A percentile compares a stretch with the other conserved stretches of the same genome.
Conservation (phyloP, 2,797 vertebrate genomes). For the Crocodylus rhombifer region DNA sequence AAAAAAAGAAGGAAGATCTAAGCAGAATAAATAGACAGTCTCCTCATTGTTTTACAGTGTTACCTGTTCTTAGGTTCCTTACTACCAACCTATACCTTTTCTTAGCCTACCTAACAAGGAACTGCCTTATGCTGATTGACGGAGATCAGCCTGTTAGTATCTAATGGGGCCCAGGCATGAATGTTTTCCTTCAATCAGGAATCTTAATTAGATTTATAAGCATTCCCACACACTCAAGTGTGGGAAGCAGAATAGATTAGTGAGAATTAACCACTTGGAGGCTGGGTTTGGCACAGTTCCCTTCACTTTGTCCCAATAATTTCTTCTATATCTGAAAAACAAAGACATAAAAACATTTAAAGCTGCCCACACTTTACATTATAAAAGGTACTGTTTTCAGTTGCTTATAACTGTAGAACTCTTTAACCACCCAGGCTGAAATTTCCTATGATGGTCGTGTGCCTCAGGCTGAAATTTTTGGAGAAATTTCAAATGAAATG, state of each 20-base stretch:
- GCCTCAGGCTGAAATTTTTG: neutral
- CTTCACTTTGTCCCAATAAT: neutral
- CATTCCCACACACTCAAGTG: neutral
- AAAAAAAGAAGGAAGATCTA: neutral
- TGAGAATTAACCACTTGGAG: constrained; percentile 20
- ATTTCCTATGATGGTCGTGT: neutral
- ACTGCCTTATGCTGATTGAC: neutral
- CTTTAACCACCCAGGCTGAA: neutral
- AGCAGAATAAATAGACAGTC: neutral
- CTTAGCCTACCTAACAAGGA: neutral
- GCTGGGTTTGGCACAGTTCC: constrained; percentile 14
- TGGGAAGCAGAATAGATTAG: constrained; percentile 10
- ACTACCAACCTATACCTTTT: neutral
- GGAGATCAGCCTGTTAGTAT: constrained; percentile 12
- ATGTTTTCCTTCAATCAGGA: constrained; percentile 23
- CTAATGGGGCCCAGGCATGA: constrained; percentile 26
- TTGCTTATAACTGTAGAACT: neutral
- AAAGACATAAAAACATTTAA: constrained; percentile 11
- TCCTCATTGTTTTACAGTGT: neutral
- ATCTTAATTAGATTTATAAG: constrained; percentile 47
- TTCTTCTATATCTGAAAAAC: neutral
- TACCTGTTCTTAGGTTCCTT: neutral
- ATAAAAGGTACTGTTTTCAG: neutral
- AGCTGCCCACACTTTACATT: neutral
- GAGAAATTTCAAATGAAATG: neutral